Percentiles rank a stretch among this genome's conserved stretches.
phyloP scores from a whole-genome alignment of 2,797 vertebrate species.

The Stomatorhinus walkeri region DNA sequence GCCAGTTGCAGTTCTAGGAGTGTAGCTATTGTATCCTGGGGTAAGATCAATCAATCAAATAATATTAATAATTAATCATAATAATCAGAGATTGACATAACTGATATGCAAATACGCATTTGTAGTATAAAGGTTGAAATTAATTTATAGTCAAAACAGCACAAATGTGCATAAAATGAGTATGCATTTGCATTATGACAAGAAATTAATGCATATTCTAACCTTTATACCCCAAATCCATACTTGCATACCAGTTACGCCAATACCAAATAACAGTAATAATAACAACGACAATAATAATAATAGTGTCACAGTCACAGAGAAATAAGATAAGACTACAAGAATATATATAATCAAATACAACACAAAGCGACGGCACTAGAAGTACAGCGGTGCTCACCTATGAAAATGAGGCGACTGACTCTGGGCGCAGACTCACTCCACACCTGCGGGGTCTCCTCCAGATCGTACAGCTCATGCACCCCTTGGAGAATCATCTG shows the following conservation, averaged over 20 bases:
- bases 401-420: constrained; percentile 85
- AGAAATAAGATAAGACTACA: background rate
- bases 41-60: background rate
- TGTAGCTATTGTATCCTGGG: background rate
- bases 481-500: constrained; percentile 90
- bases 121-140: background rate
- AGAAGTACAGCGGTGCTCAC: constrained; percentile 48
- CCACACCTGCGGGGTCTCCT: constrained; percentile 81
- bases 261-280: background rate
- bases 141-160: background rate
- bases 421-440: constrained; percentile 58
- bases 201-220: background rate
- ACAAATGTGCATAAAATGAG: background rate
- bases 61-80: background rate
- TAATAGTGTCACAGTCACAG: background rate
- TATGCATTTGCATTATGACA: background rate
- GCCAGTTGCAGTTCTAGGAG: background rate
- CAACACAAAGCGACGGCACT: background rate
- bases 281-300: background rate
- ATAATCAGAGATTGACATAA: background rate
- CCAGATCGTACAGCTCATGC: constrained; percentile 88
- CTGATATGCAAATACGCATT: background rate
- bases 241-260: background rate
- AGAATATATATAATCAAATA: background rate
- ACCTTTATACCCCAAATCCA: background rate